Base-by-base conservation (phyloP, 2,797 vertebrate genomes). In the Smutsia gigantea region DNA sequence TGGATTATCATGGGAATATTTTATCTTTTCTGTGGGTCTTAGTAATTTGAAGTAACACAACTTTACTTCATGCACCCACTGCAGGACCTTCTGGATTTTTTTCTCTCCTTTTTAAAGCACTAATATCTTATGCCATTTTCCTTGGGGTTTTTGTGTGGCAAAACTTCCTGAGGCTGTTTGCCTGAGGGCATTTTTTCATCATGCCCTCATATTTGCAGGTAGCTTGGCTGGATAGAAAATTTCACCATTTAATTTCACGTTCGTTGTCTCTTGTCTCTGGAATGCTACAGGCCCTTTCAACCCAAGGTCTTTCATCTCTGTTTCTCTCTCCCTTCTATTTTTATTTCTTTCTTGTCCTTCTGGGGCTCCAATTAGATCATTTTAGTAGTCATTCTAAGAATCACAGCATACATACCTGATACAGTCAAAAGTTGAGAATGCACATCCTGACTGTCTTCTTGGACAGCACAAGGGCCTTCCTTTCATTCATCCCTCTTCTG, bases 161-260 rank as follows among this genome's bases (percentile, higher is more conserved):
- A 46, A 46, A 90, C 66, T 55, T 64, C 78, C 7, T 57, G 63
- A 94, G 66, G 72, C 63, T 78, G 25, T 85, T 59, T 69, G 29
- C 64, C n/a, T 53, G 42, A 34, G 39, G n/a, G 61, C 66, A 23
- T 71, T 15, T 53, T 21, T 77, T 77, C 55, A 75, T 51, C 39
- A 49, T 61, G 37, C 29, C 23, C 14, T 82, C 55, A 17, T 78
- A 72, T 87, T 34, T 81, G 81, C 84, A 71, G 82, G 39, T 51
- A 61, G 39, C 64, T 87, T 51, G 29, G 18, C 19, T 66, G 69
- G 53, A 84, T 25, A 87, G 57, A 72, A 95, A 78, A 51, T 64
- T 77, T 55, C 59, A 66, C 69, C n/a, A 86, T 89, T n/a, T 78
- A 85, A 72, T 92, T 79, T 87, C n/a, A 55, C 69, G 72, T 68